Base-by-base conservation (phyloP, 1,140 invertebrate species). In the Ips nitidus region DNA sequence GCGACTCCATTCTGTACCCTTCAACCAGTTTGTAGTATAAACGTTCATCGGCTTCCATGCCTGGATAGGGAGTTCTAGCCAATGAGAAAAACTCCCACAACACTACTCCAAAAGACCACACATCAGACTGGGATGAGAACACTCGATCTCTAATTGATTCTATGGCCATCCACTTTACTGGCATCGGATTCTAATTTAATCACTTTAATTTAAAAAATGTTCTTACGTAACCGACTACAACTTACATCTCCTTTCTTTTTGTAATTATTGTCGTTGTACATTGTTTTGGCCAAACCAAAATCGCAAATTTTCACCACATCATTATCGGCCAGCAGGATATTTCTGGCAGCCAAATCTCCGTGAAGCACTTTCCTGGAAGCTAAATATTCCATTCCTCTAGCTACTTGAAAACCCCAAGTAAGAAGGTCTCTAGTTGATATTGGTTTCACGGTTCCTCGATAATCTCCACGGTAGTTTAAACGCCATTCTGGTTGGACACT, bases 381-480 rank as follows among this genome's bases (percentile, higher is more conserved):
- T 2, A 98, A 84, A 81, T 98, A 98, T 69, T 98, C 93, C 96
- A 99, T 98, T 55, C 97, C 97, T 41, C 93, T 83, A 0, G 96
- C 93, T 2, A 98, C 91, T 84, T 99, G 96, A 76, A 94, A 97
- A 0, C 94, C 89, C 89, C 94, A 99, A 41, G 90, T 91, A 8
- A 98, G 83, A 1, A 99, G 82, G 82, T 98, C 94, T 38, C 87
- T 84, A 0, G 92, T 93, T 3, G 85, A 89, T 4, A 94, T 87
- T 0, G 89, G 86, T 70, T 87, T 84, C 0, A 89, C 83, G 7
- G 84, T 83, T 5, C 85, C 86, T 74, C 86, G 86, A 69, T 87
- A 87, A 80, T 93, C 90, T 4, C 88, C 89, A 66, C 84, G 85
- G 71, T 92, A 92, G 76, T 92, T 91, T 0, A 87, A 87, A 57